Base-by-base conservation (phyloP, 92 coral and sea anemone species). In the Zoanthus sociatus region DNA sequence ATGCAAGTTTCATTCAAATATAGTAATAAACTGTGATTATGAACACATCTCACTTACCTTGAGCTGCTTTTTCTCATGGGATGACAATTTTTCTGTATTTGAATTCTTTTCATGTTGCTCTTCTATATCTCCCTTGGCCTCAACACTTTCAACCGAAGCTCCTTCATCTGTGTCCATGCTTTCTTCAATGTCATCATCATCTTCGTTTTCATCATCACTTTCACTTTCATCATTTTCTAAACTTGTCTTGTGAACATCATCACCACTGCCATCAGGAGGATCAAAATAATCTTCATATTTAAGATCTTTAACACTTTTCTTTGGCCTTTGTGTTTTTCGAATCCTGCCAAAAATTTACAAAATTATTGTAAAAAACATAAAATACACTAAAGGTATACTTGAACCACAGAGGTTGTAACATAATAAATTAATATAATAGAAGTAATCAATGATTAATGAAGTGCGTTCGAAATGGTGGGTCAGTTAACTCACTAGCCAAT, bases 271-370 rank as follows among this genome's bases (percentile, higher is more conserved):
- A 26, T 74, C 94, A 82, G 99, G 98, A 15, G 94, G 94, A 87
- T 93, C 97, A 95, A 95, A 97, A 92, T 91, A 95, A 75, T 97
- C 98, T 46, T 86, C 86, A 83, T 97, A 97, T 83, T 86, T 95
- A 44, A 93, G 60, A 73, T 91, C 89, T 50, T 84, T 6, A 0
- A 89, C 87, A 77, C 78, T 84, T 51, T 89, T 96, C 61, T 75
- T 15, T 45, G 42, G 42, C 42, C 3, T 33, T 33, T 33, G 42
- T 33, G 42, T 33, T 33, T 33, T 33, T 33, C 42, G 42, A 33
- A 1, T 33, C 42, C 42, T 33, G 42, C 42, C 42, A 33, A 33
- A 33, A 33, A 33, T 33, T 33, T 33, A 33, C 3, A 33, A 33
- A 33, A 33, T 33, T 33, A 33, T 33, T 33, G 42, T 33, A 33